Evolutionary conservation across 2,797 vertebrate genomes (phyloP), one percentile per base, ranked within the genome.

Genomic region (Microcaecilia unicolor): DNA sequence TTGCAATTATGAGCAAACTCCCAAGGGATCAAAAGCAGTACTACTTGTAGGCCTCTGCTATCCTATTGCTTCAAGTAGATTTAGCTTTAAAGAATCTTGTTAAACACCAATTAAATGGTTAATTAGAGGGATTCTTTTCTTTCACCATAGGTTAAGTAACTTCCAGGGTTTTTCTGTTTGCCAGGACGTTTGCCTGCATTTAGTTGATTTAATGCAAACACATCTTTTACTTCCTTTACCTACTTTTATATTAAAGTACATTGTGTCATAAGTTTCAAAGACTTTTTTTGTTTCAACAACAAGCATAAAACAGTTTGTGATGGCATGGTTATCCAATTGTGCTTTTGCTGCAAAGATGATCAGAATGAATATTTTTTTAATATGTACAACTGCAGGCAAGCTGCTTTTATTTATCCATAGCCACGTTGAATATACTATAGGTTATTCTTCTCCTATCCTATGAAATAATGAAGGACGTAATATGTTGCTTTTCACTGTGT

Each of bases 1-100:
- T 37, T 65, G 38, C 66, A 76, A 76, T 79, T 78, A 78, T 59
- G 44, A 71, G 26, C 31, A 55, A 63, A 36, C 70, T 64, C 72
- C 55, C 61, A 66, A 68, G 67, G 67, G 72, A 78, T 11, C 12
- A 63, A 72, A 64, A 38, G 37, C 52, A 67, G 49, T 40, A 49
- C 7, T 53, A 55, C 64, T 31, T 48, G 9, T 28, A 55, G 40
- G 22, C 12, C 38, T 57, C 65, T 32, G 31, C 43, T 54, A 71
- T 76, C 51, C 41, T 70, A 48, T 59, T 57, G 70, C 22, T 52
- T 23, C n/a, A 35, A 66, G 69, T 73, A 74, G 44, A 64, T 76
- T 64, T 70, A 72, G 53, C 41, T 62, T 54, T 47, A 67, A 79
- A 71, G 24, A 45, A 23, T 22, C 44, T 61, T 61, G 37, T 71